Conservation (phyloP, 2,113 vertebrate genomes). For the Hypomesus transpacificus region DNA sequence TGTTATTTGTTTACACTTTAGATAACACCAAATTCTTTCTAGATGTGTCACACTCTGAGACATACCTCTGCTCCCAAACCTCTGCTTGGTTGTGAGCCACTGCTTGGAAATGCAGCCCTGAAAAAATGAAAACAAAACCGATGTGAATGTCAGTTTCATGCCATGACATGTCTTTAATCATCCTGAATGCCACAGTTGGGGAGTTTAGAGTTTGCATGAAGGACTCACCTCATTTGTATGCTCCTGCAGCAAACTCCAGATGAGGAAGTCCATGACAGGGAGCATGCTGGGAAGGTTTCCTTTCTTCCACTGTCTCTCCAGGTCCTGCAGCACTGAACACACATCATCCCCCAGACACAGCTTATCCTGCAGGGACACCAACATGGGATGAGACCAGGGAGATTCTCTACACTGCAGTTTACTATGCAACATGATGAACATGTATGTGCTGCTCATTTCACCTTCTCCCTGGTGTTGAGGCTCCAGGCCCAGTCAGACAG, state of each 20-base stretch:
- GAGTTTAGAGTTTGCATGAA: too few relatives aligned
- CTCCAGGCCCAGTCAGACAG: conserved; percentile 9
- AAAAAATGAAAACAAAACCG: neutral
- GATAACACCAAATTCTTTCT: neutral
- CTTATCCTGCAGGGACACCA: neutral
- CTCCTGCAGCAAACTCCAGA: conserved; percentile 17
- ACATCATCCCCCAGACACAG: neutral
- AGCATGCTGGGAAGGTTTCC: conserved; percentile 31
- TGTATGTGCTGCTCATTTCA: neutral
- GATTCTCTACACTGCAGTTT: neutral
- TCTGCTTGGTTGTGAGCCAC: conserved; percentile 20
- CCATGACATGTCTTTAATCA: too few relatives aligned
- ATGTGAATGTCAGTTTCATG: too few relatives aligned
- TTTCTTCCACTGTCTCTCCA: conserved; percentile 15
- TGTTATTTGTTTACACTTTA: neutral
- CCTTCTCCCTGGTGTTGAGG: conserved; percentile 1
- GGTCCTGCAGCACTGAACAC: conserved; percentile 6
- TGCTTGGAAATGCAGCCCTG: conserved; percentile 7
- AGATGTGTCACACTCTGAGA: neutral
- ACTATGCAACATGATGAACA: neutral
- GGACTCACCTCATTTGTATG: conserved; percentile 19
- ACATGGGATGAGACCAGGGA: neutral
- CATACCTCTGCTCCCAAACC: conserved; percentile 12
- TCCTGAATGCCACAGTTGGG: too few relatives aligned
- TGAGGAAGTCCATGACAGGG: conserved; percentile 31